Evolutionary conservation across 2,113 vertebrate species (phyloP).

Genomic region (Scartelaos histophorus): DNA sequence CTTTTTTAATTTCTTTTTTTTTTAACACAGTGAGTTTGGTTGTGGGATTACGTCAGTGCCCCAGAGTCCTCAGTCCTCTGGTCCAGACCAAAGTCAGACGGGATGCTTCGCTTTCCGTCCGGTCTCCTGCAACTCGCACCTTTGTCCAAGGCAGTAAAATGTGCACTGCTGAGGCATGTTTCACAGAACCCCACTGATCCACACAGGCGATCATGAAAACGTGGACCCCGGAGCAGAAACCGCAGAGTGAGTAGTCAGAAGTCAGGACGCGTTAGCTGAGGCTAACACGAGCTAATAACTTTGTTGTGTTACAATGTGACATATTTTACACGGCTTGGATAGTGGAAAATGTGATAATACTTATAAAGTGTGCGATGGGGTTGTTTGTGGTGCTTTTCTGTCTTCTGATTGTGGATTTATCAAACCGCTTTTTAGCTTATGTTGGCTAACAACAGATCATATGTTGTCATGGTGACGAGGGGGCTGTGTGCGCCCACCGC

Average conservation of each 20-base stretch:
- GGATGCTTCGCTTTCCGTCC: constrained; percentile 33
- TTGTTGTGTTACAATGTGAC: constrained; percentile 4
- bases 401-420: constrained; percentile 9
- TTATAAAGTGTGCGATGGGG: not conserved
- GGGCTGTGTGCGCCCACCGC: constrained; percentile 41
- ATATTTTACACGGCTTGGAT: not conserved
- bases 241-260: constrained; percentile 67
- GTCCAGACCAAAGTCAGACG: constrained; percentile 18
- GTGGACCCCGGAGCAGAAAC: constrained; percentile 73
- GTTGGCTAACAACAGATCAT: constrained; percentile 51
- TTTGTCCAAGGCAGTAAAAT: not conserved
- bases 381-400: not conserved
- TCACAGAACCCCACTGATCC: constrained; percentile 25
- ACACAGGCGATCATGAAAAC: constrained; percentile 54
- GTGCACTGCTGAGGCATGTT: constrained; percentile 44
- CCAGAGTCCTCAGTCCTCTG: constrained; percentile 16
- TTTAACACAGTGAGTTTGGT: constrained; percentile 23
- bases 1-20: not conserved
- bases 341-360: not conserved
- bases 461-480: constrained; percentile 69
- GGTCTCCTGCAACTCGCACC: not conserved
- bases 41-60: constrained; percentile 66
- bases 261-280: constrained; percentile 39
- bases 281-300: constrained; percentile 52
- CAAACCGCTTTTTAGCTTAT: constrained; percentile 16